Evolutionary conservation across 2,888 invertebrate genomes (phyloP).

Genomic region (Folsomia manolachei): DNA sequence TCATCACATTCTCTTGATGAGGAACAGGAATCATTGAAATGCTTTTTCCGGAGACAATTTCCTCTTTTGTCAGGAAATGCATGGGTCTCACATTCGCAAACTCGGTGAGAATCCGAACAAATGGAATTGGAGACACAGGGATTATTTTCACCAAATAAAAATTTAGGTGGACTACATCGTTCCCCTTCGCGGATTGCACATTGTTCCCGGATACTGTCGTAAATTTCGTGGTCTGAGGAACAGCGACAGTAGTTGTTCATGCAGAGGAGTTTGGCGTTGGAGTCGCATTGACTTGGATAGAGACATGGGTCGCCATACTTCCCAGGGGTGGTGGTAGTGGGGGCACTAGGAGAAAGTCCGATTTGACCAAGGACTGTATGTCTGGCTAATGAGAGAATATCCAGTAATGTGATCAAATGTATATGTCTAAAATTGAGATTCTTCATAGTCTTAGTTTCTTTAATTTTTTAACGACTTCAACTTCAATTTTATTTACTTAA

Average conservation of each 20-base stretch:
- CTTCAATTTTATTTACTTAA: too few relatives aligned
- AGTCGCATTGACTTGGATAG: conserved; percentile 32
- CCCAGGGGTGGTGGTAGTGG: conserved; percentile 11
- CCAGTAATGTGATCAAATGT: too few relatives aligned
- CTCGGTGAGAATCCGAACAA: conserved; percentile 28
- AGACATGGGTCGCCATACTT: conserved; percentile 35
- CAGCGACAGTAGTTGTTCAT: conserved; percentile 39
- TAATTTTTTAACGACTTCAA: too few relatives aligned
- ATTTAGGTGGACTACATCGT: conserved; percentile 30
- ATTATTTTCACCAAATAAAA: conserved; percentile 37
- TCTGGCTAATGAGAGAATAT: too few relatives aligned
- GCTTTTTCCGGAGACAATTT: conserved; percentile 32
- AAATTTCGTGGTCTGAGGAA: conserved; percentile 32
- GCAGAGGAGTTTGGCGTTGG: conserved; percentile 33
- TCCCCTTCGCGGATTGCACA: conserved; percentile 41
- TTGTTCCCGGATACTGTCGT: conserved; percentile 34
- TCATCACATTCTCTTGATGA: conserved; percentile 35
- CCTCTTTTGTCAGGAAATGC: conserved; percentile 33
- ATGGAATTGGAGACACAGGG: conserved; percentile 40
- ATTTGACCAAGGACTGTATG: too few relatives aligned
- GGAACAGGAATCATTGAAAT: conserved; percentile 37
- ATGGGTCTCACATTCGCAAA: conserved; percentile 37
- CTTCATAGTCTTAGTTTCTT: too few relatives aligned
- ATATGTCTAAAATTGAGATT: too few relatives aligned
- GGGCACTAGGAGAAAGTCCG: neutral